Evolutionary conservation across 2,113 vertebrate genomes (phyloP).

Genomic region (Albula glossodonta): DNA sequence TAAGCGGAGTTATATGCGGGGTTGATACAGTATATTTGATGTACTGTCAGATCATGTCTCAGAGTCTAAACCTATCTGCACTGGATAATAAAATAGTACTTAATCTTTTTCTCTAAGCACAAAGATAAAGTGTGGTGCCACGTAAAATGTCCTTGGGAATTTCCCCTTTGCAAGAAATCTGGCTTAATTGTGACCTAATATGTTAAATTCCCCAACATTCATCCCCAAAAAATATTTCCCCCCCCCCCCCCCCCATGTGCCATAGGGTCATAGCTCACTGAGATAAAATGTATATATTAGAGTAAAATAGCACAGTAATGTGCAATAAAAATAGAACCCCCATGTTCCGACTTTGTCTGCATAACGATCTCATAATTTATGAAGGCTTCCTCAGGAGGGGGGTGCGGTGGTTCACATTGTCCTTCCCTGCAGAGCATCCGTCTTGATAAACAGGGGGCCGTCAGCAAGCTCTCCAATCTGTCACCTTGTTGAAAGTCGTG

Average conservation of each 20-base stretch:
- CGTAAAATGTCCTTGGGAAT: conserved; percentile 55
- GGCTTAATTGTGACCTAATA: conserved; percentile 61
- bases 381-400: conserved; percentile 47
- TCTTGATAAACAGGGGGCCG: conserved; percentile 52
- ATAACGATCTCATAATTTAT: conserved; percentile 59
- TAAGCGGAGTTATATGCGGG: conserved; percentile 21
- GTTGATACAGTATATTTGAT: conserved; percentile 52
- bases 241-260: conserved; percentile 17
- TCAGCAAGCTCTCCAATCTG: conserved; percentile 48
- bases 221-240: conserved; percentile 43
- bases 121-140: conserved; percentile 15
- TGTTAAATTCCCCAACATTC: conserved; percentile 47
- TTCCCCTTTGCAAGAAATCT: conserved; percentile 43
- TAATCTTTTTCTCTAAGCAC: conserved; percentile 56
- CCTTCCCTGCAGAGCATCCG: conserved; percentile 49
- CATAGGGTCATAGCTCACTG: conserved; percentile 21
- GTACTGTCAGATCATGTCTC: conserved; percentile 59
- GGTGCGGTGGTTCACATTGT: conserved; percentile 44
- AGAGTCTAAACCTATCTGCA: conserved; percentile 36
- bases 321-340: conserved; percentile 45
- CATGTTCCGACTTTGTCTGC: conserved; percentile 32
- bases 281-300: conserved; percentile 55
- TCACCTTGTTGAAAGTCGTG: conserved; percentile 58
- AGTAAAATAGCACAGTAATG: conserved; percentile 42
- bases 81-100: conserved; percentile 61